Evolutionary conservation across 2,797 vertebrate genomes (phyloP).

Genomic region (Melanotaenia boesemani): DNA sequence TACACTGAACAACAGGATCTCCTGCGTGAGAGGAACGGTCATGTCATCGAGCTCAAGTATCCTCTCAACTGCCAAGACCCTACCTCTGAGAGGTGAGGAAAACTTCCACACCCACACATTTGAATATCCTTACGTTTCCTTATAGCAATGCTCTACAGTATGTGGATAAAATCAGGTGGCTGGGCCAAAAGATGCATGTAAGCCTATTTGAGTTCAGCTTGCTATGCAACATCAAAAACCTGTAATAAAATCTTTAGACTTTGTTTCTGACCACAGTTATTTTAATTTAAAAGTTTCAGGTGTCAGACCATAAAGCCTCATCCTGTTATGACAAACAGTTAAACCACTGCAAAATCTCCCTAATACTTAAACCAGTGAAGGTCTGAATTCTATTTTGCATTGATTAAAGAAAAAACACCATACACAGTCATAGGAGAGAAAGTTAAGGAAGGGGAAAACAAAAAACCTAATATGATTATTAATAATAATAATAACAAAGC

Average conservation of each 20-base stretch:
- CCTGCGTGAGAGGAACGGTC: constrained; percentile 89
- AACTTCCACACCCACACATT: constrained; percentile 14
- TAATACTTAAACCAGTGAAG: neutral
- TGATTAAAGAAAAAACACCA: neutral
- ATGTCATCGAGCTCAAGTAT: constrained; percentile 90
- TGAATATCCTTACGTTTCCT: constrained; percentile 14
- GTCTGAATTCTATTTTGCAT: constrained; percentile 13
- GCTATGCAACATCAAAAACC: constrained; percentile 2
- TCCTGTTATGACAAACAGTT: constrained; percentile 22
- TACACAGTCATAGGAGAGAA: neutral
- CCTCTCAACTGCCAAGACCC: constrained; percentile 94
- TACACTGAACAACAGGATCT: constrained; percentile 91
- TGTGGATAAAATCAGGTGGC: constrained; percentile 3
- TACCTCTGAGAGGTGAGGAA: constrained; percentile 86
- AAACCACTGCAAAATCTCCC: constrained; percentile 35
- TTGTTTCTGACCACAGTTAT: constrained; percentile 18
- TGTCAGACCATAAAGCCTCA: constrained; percentile 11
- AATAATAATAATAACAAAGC: too few relatives aligned
- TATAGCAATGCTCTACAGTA: neutral
- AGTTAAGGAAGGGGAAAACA: neutral
- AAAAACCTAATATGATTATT: too few relatives aligned
- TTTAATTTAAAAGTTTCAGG: constrained; percentile 27
- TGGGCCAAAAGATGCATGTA: neutral
- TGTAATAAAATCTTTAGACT: constrained; percentile 1
- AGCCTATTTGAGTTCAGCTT: neutral